Percentiles rank a stretch among this genome's conserved stretches.
These are phyloP conservation scores for Crematogaster levior DNA, from an alignment of 2,888 invertebrate genomes.

Conservation along the genomic window DNA sequence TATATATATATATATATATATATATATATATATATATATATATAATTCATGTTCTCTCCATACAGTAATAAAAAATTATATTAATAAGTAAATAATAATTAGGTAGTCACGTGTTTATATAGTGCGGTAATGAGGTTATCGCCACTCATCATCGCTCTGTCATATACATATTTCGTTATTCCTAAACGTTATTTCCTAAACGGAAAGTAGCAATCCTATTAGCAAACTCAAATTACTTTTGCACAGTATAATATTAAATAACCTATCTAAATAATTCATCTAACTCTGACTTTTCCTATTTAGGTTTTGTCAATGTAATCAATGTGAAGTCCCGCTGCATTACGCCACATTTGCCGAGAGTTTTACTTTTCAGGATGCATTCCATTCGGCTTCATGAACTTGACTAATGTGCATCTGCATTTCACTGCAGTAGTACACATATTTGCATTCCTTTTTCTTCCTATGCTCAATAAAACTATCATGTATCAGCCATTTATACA, in stretches of 20 bases:
- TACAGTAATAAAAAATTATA: neutral
- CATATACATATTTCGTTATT: neutral
- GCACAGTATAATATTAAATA: neutral
- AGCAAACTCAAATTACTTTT: neutral
- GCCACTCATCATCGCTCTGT: neutral
- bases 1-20: no score
- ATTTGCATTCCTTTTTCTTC: neutral
- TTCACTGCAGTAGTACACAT: slow-evolving; percentile 10
- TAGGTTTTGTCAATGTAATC: slow-evolving; percentile 13
- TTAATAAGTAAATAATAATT: slow-evolving; percentile 13
- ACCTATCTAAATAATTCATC: neutral
- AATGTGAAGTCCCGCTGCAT: slow-evolving; percentile 26
- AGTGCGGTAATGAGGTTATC: neutral
- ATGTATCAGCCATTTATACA: neutral
- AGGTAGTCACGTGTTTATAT: neutral
- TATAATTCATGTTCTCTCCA: no score
- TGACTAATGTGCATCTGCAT: slow-evolving; percentile 56
- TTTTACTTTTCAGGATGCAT: slow-evolving; percentile 54
- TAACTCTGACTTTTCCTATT: neutral
- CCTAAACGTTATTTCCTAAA: no score
- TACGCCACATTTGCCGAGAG: slow-evolving; percentile 26
- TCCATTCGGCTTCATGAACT: slow-evolving; percentile 54
- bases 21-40: no score
- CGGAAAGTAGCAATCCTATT: no score
- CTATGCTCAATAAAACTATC: slow-evolving; percentile 14